Evolutionary conservation across 2,888 invertebrate genomes (phyloP).

Genomic region (Drosophila formosana): DNA sequence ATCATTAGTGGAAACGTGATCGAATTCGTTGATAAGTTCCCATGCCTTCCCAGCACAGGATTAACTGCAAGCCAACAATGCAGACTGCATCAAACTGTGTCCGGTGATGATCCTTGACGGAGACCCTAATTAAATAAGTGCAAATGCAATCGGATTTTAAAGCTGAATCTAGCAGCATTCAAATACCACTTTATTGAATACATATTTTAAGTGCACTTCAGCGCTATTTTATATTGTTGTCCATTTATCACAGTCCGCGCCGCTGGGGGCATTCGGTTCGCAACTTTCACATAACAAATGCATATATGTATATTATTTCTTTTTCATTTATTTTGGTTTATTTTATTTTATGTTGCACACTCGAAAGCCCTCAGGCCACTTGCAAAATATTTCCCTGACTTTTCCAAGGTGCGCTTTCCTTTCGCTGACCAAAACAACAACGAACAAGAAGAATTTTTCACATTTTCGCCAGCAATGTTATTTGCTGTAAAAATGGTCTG

Average conservation of each 20-base stretch:
- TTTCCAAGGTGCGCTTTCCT: slow-evolving; percentile 23
- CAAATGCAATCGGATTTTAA: too few relatives aligned
- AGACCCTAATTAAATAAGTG: too few relatives aligned
- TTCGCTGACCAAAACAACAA: slow-evolving; percentile 1
- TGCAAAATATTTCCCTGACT: slow-evolving; percentile 42
- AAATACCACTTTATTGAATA: not conserved
- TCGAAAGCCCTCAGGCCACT: slow-evolving; percentile 30
- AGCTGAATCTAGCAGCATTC: not conserved
- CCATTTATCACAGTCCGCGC: slow-evolving; percentile 39
- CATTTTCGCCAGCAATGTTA: not conserved
- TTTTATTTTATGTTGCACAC: slow-evolving; percentile 7
- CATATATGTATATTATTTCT: slow-evolving; percentile 14
- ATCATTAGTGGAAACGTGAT: too few relatives aligned
- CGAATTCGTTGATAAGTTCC: too few relatives aligned
- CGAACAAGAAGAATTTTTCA: slow-evolving; percentile 8
- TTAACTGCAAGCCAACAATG: too few relatives aligned
- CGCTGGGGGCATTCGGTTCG: slow-evolving; percentile 25
- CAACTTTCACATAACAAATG: slow-evolving; percentile 24
- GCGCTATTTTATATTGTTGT: slow-evolving; percentile 29
- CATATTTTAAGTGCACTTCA: slow-evolving; percentile 1
- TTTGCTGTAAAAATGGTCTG: not conserved
- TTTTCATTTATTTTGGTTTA: slow-evolving; percentile 8
- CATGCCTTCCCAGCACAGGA: too few relatives aligned
- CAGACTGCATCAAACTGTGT: too few relatives aligned
- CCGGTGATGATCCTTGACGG: too few relatives aligned